Evolutionary conservation across 2,797 vertebrate genomes (phyloP), one percentile per base, ranked within the genome.

Genomic region (Syngnathus rostellatus): DNA sequence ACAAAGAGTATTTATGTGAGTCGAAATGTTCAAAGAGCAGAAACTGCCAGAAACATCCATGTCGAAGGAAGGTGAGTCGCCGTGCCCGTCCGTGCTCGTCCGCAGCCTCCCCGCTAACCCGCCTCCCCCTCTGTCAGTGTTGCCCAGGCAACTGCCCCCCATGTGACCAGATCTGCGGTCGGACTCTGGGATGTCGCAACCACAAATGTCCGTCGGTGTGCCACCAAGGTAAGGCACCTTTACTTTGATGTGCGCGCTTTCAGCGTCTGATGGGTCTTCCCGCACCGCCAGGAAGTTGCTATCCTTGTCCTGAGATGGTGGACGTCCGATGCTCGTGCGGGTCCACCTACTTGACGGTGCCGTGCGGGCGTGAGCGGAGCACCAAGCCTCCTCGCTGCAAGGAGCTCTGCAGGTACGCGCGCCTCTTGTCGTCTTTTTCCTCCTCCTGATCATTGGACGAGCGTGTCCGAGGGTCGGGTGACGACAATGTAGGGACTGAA

Each of bases 181-280:
- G 96, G 45, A 92, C 92, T 23, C 83, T 98, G 14, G 94, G 94
- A 63, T 99, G 96, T 82, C 90, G 96, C 61, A 99, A 98, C 89
- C 96, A 99, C 85, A 96, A 95, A 83, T 99, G 96, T 82, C 94
- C 95, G 19, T 97, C 95, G 0, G 90, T 92, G 69, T 99, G 96
- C 81, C 96, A 99, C 81, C 94, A 92, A 94, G 96, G 96, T 98
- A 93, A 92, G 84, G 2, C 45, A 8, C 45, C 6, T 7, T n/a
- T 21, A 46, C 9, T 45, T 16, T 41, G 40, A 39, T n/a, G 17
- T 60, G 63, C 40, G 23, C 11, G 51, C 40, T 11, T 25, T 38
- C 12, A 1, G 48, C 14, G 37, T 55, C 19, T 55, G 64, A 37
- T 41, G 12, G 4, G 31, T 14, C 10, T 57, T 14, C 31, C 2